Evolutionary conservation across 2,113 vertebrate genomes (phyloP).

Genomic region (Myxocyprinus asiaticus): DNA sequence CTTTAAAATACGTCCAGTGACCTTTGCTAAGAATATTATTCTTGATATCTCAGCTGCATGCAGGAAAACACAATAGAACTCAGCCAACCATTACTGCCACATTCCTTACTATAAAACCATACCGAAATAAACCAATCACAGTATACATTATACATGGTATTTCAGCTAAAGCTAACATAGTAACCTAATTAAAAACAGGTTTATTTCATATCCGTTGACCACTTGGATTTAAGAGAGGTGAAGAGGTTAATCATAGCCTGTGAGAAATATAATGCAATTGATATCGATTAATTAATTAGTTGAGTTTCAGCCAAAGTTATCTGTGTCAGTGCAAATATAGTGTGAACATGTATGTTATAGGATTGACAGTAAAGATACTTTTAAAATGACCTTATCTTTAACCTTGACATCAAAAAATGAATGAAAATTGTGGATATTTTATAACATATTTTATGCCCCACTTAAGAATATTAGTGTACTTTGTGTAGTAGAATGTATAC

Average conservation of each 20-base stretch:
- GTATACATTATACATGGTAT: conserved; percentile 43
- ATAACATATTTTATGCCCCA: conserved; percentile 20
- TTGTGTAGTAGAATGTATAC: too few species aligned
- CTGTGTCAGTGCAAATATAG: conserved; percentile 72
- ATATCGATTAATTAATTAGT: conserved; percentile 70
- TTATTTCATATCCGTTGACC: conserved; percentile 71
- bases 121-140: conserved; percentile 3
- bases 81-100: background rate
- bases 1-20: conserved; percentile 7
- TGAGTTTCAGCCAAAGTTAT: conserved; percentile 72
- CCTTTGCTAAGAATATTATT: conserved; percentile 6
- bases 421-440: conserved; percentile 30
- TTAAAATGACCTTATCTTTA: conserved; percentile 32
- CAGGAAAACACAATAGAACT: conserved; percentile 6
- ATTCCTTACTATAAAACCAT: conserved; percentile 8
- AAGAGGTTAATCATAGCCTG: conserved; percentile 79
- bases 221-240: conserved; percentile 67
- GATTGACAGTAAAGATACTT: conserved; percentile 56
- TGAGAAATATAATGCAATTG: conserved; percentile 72
- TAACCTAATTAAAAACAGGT: conserved; percentile 76
- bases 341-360: conserved; percentile 25
- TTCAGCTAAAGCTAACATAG: conserved; percentile 63
- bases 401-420: conserved; percentile 11
- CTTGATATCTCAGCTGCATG: background rate
- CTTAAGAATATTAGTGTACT: conserved; percentile 9